These are phyloP conservation scores for Drosophila bocqueti DNA, from an alignment of 1,140 invertebrate genomes.

Conservation along the genomic window DNA sequence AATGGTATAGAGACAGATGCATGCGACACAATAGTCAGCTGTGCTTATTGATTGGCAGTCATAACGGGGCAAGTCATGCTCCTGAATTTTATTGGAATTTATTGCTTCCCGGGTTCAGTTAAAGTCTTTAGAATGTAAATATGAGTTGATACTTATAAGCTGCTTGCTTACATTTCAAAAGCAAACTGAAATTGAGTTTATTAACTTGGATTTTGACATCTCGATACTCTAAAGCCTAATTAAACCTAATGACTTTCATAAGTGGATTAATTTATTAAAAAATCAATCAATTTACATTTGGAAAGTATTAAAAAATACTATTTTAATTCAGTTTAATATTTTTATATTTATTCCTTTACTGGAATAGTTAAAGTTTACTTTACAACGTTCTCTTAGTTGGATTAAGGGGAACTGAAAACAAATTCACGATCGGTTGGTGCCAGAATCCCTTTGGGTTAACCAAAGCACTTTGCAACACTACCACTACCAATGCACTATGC, in stretches of 20 bases:
- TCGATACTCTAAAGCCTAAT: too few species aligned
- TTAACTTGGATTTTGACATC: too few species aligned
- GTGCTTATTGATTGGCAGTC: conserved; percentile 23
- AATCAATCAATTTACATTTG: too few species aligned
- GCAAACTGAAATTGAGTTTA: too few species aligned
- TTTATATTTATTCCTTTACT: neutral
- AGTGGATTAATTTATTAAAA: too few species aligned
- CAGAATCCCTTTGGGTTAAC: neutral
- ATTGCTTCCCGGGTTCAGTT: neutral
- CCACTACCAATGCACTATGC: conserved; percentile 38
- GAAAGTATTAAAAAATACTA: too few species aligned
- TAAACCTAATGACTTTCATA: too few species aligned
- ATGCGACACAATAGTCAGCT: conserved; percentile 4
- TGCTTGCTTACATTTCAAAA: too few species aligned
- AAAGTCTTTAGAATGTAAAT: neutral
- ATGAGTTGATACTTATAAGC: neutral
- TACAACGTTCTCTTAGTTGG: neutral
- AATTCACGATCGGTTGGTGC: neutral
- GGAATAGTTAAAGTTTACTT: neutral
- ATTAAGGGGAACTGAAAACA: neutral
- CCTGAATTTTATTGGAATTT: conserved; percentile 3
- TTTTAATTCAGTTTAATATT: neutral
- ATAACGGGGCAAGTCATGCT: conserved; percentile 3
- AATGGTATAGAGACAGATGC: conserved; percentile 27
- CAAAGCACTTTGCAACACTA: neutral